Evolutionary conservation across 2,888 invertebrate species (phyloP).

Genomic region (Willowsia nigromaculata): DNA sequence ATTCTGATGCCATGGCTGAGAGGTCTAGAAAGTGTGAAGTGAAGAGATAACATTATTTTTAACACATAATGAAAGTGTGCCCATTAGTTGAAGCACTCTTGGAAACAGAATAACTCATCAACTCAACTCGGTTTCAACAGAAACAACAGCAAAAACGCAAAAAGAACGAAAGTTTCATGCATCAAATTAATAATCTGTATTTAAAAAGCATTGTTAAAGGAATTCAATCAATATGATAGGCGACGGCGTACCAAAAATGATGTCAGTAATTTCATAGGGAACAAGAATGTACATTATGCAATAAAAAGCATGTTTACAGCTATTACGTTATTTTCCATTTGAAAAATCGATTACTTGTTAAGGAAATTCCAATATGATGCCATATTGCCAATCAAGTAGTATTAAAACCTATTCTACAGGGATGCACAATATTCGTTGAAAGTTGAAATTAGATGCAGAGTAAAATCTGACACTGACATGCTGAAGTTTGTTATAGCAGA

Average conservation of each 20-base stretch:
- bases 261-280: too few relatives aligned
- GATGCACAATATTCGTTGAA: too few relatives aligned
- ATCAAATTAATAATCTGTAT: neutral
- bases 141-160: neutral
- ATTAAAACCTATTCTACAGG: too few relatives aligned
- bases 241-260: neutral
- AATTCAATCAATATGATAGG: neutral
- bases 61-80: neutral
- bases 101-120: neutral
- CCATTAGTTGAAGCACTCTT: constrained; percentile 12
- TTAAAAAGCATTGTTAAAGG: neutral
- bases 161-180: neutral
- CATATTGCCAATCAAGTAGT: too few relatives aligned
- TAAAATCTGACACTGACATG: too few relatives aligned
- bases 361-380: too few relatives aligned
- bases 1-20: constrained; percentile 88
- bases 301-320: too few relatives aligned
- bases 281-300: too few relatives aligned
- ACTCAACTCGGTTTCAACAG: neutral
- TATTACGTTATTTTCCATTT: too few relatives aligned
- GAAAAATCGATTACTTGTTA: too few relatives aligned
- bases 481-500: too few relatives aligned
- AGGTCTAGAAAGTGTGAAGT: constrained; percentile 83
- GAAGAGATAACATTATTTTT: neutral
- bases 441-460: too few relatives aligned